Base-by-base conservation (phyloP, 2,797 vertebrate genomes). In the Dipus sagitta region DNA sequence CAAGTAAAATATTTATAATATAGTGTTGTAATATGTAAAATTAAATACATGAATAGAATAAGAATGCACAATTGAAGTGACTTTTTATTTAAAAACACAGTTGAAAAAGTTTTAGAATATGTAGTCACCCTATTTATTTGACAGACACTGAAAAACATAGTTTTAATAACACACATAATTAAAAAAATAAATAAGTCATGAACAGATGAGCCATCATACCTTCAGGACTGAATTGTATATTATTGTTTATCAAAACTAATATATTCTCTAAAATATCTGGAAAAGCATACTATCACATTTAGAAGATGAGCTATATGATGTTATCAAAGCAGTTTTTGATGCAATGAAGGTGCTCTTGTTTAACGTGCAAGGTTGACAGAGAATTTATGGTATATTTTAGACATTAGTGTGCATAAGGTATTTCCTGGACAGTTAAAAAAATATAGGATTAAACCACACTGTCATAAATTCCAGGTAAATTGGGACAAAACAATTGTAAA, bases 1-100 rank as follows among this genome's bases (percentile, higher is more conserved):
- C n/a, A 89, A 94, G 68, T 95, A 79, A 97, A 96, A 96, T 96
- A 96, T 97, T 95, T 94, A 96, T 96, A 89, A 91, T 42, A 21
- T 4, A 26, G 7, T 71, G 88, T 79, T 97, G 12, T 88, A 82
- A 78, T 87, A 74, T 58, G 15, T 96, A 74, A 95, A 96, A 97
- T 96, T 86, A 96, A 96, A 95, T 85, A 78, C 13, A 71, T 23
- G 47, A 80, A 68, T 86, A 65, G 28, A 94, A 88, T 92, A 34
- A 85, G 65, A 87, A 75, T 76, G 34, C 65, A 70, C 4, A 20
- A 32, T 76, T 77, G 15, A 90, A 64, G 88, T 84, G 64, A 47
- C 64, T 38, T 86, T 95, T 90, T 84, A 93, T 65, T 58, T 64
- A 70, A 88, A 77, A 42, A 67, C 1, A 7, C 15, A 87, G 23